phyloP scores from a whole-genome alignment of 2,113 vertebrate species.

The Vidua chalybeata region DNA sequence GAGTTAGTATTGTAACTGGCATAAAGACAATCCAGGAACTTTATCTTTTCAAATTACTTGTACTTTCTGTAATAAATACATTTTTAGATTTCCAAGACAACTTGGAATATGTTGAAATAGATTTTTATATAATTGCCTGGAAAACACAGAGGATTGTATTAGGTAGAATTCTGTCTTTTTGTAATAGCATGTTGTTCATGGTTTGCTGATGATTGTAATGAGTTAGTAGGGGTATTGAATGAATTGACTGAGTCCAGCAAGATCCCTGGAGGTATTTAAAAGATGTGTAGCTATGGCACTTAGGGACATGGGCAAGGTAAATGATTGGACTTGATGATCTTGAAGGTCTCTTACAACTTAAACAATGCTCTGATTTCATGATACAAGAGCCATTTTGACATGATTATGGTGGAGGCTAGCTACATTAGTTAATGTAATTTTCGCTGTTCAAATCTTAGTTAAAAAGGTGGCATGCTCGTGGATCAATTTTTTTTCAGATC shows the following conservation, averaged over 20 bases:
- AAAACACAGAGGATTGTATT: not conserved
- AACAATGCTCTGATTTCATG: not conserved
- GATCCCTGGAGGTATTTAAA: not conserved
- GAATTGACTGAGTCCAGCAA: not conserved
- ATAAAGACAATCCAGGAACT: not conserved
- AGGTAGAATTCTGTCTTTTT: not conserved
- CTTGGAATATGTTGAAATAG: not conserved
- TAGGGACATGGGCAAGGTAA: not conserved
- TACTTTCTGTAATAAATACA: not conserved
- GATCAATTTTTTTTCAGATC: not conserved
- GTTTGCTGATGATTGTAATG: not conserved
- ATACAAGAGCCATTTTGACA: not conserved
- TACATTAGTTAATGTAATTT: not conserved
- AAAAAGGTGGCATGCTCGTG: not conserved
- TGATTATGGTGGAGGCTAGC: not conserved
- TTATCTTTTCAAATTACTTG: not conserved
- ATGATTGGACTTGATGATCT: accelerated
- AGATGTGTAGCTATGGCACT: not conserved
- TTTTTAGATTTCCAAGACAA: not conserved
- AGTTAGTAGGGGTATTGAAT: not conserved
- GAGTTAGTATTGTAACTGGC: not conserved
- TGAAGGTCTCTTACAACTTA: not conserved
- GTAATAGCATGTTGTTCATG: not conserved
- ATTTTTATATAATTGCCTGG: not conserved
- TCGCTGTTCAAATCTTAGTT: not conserved